Evolutionary conservation across 2,888 invertebrate species (phyloP).

Genomic region (Euzophera pinguis): DNA sequence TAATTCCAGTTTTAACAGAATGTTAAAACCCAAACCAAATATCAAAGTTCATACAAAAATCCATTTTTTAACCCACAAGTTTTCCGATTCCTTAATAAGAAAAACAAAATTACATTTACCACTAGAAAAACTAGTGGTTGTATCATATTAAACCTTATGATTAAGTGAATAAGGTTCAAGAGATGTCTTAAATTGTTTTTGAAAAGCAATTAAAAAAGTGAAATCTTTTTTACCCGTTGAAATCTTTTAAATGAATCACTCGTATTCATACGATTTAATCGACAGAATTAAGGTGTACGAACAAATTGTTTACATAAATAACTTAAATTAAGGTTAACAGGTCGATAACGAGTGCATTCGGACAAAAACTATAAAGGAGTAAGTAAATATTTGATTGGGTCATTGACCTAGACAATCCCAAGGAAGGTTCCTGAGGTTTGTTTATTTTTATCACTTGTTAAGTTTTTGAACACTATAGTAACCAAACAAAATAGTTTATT

Average conservation of each 20-base stretch:
- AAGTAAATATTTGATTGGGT: slow-evolving; percentile 1
- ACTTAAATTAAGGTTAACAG: slow-evolving; percentile 6
- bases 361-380: slow-evolving; percentile 3
- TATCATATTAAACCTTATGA: neutral
- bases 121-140: neutral
- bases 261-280: slow-evolving; percentile 9
- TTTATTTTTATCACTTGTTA: no score
- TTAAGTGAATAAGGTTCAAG: neutral
- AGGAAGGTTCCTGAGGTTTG: neutral
- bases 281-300: slow-evolving; percentile 9
- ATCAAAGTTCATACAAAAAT: slow-evolving; percentile 7
- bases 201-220: neutral
- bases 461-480: no score
- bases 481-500: no score
- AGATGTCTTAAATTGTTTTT: neutral
- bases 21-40: slow-evolving; percentile 10
- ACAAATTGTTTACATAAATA: slow-evolving; percentile 10
- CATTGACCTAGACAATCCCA: neutral
- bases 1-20: neutral
- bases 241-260: slow-evolving; percentile 36
- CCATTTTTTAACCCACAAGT: slow-evolving; percentile 1
- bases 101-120: neutral
- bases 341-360: slow-evolving; percentile 8
- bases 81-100: slow-evolving; percentile 5
- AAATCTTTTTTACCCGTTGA: slow-evolving; percentile 38